A percentile compares a stretch with the other conserved stretches of the same genome.
phyloP scores from a whole-genome alignment of 2,888 invertebrate genomes.

The Tachina fera region DNA sequence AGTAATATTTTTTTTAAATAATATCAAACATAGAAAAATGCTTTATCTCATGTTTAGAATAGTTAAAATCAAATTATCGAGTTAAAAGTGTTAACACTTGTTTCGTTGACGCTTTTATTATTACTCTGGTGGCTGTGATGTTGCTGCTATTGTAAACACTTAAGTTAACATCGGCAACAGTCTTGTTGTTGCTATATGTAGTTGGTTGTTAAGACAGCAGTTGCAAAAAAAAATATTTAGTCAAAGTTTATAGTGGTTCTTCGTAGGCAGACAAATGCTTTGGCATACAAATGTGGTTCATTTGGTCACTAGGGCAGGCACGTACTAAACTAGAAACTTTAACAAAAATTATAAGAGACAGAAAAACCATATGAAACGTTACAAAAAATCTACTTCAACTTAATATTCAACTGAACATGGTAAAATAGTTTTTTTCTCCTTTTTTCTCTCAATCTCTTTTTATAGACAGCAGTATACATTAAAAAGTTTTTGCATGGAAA shows the following conservation, averaged over 20 bases:
- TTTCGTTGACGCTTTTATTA: constrained; percentile 70
- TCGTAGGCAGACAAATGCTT: constrained; percentile 70
- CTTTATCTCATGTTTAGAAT: constrained; percentile 70
- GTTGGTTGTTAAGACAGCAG: constrained; percentile 18
- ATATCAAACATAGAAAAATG: constrained; percentile 20
- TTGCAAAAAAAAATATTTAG: constrained; percentile 32
- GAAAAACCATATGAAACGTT: constrained; percentile 44
- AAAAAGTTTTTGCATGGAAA: constrained; percentile 27
- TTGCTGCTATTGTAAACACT: constrained; percentile 58
- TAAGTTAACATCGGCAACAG: constrained; percentile 23
- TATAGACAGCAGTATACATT: constrained; percentile 20
- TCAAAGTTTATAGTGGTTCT: constrained; percentile 44
- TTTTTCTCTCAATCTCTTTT: not conserved
- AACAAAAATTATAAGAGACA: constrained; percentile 34
- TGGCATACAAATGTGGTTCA: constrained; percentile 74
- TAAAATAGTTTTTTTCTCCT: constrained; percentile 25
- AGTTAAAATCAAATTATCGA: constrained; percentile 71
- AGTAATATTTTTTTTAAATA: constrained; percentile 19
- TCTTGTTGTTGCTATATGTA: not conserved
- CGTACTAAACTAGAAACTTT: constrained; percentile 70
- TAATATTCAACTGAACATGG: constrained; percentile 59
- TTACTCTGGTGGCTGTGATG: constrained; percentile 45
- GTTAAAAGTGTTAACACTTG: constrained; percentile 71
- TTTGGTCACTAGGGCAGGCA: constrained; percentile 75
- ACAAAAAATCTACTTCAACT: constrained; percentile 41